Evolutionary conservation across 2,888 invertebrate genomes (phyloP).

Genomic region (Chloroclysta siterata): DNA sequence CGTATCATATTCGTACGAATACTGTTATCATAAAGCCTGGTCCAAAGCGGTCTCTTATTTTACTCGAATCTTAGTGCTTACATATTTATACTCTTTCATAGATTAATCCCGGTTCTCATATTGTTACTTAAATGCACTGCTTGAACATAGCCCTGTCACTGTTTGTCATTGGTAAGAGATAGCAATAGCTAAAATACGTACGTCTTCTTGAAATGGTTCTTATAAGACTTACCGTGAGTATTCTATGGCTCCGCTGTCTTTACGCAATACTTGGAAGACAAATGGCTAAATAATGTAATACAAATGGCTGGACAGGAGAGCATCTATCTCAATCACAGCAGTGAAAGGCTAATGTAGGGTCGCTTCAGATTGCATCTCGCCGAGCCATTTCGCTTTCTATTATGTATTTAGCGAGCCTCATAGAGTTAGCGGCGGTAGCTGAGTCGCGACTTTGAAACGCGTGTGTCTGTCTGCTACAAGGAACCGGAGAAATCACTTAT

Average conservation of each 20-base stretch:
- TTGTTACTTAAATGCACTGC: too few relatives aligned
- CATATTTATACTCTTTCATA: too few relatives aligned
- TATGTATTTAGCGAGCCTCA: conserved; percentile 35
- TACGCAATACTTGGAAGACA: background rate
- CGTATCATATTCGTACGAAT: too few relatives aligned
- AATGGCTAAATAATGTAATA: conserved; percentile 13
- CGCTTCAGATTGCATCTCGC: conserved; percentile 54
- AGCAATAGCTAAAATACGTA: too few relatives aligned
- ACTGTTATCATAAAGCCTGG: too few relatives aligned
- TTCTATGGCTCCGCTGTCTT: too few relatives aligned
- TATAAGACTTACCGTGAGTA: too few relatives aligned
- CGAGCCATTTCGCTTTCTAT: conserved; percentile 57
- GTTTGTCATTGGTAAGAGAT: too few relatives aligned
- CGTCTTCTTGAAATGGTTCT: too few relatives aligned
- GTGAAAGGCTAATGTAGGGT: conserved; percentile 56
- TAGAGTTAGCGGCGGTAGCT: background rate
- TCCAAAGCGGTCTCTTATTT: background rate
- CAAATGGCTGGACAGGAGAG: conserved; percentile 15
- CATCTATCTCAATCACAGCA: conserved; percentile 39
- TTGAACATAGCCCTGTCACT: too few relatives aligned
- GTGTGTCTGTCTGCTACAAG: background rate
- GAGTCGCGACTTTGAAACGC: conserved; percentile 27
- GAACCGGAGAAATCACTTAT: background rate
- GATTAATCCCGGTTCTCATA: too few relatives aligned
- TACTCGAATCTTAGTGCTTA: background rate